phyloP scores from a whole-genome alignment of 1,140 invertebrate genomes.

The Pogonomyrmex barbatus region DNA sequence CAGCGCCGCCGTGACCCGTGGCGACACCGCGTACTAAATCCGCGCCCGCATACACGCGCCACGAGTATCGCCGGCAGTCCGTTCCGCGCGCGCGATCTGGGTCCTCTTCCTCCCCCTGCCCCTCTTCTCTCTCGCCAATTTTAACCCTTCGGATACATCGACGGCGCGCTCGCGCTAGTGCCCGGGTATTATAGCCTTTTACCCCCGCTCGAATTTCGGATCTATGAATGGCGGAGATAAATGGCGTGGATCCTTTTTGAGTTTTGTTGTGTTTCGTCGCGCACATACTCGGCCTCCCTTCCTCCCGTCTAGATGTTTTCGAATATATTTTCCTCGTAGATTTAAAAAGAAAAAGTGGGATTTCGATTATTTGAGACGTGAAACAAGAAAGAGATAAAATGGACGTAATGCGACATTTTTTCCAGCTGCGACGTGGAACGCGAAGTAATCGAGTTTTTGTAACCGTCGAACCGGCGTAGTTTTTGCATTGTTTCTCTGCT shows the following conservation, averaged over 20 bases:
- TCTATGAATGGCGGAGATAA: not conserved
- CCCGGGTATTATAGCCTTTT: not conserved
- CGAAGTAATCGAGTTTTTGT: conserved; percentile 55
- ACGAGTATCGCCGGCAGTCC: conserved; percentile 55
- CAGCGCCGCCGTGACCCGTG: conserved; percentile 85
- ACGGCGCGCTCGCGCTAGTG: not conserved
- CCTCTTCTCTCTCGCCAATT: conserved; percentile 13
- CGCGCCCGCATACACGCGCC: conserved; percentile 66
- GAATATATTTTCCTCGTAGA: not conserved
- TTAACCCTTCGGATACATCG: conserved; percentile 21
- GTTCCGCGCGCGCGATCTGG: conserved; percentile 58
- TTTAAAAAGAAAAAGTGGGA: not conserved
- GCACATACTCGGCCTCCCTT: too few species aligned
- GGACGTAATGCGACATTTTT: not conserved
- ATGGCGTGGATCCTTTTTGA: not conserved
- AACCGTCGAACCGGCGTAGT: conserved; percentile 54
- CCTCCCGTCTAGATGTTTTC: not conserved
- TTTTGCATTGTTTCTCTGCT: conserved; percentile 59
- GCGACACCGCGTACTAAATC: conserved; percentile 82
- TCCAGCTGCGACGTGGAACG: conserved; percentile 22
- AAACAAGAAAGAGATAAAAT: not conserved
- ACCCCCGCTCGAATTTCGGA: not conserved
- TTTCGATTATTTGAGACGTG: not conserved
- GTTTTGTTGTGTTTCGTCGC: not conserved
- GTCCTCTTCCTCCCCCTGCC: conserved; percentile 30